Percentiles rank a stretch among this genome's conserved stretches.
These are phyloP conservation scores for Panopea generosa DNA, from an alignment of 2,888 invertebrate species.

Conservation along the genomic window DNA sequence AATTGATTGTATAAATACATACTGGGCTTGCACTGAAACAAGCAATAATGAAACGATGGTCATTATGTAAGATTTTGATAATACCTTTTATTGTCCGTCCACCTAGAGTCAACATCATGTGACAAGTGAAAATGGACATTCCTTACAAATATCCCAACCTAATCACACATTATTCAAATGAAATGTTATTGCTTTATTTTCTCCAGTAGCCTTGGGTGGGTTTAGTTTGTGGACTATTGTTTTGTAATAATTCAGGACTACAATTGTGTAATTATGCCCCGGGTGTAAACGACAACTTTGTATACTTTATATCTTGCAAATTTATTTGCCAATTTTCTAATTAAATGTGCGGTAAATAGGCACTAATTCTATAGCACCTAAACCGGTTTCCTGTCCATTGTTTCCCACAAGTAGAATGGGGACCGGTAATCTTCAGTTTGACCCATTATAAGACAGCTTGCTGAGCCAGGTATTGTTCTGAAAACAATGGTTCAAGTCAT, in stretches of 20 bases:
- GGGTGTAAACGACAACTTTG: constrained; percentile 23
- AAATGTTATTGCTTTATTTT: constrained; percentile 22
- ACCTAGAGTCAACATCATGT: constrained; percentile 25
- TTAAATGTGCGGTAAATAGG: constrained; percentile 57
- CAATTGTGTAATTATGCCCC: constrained; percentile 48
- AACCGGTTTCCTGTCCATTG: constrained; percentile 56
- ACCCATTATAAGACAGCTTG: constrained; percentile 27
- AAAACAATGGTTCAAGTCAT: constrained; percentile 44
- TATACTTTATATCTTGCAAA: constrained; percentile 57
- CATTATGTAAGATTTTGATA: background rate
- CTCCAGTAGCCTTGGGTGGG: constrained; percentile 36
- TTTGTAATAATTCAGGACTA: constrained; percentile 41
- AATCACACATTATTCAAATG: constrained; percentile 43
- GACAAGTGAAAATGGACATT: constrained; percentile 26
- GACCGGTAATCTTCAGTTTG: constrained; percentile 32
- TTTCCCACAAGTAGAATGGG: constrained; percentile 44
- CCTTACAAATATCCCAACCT: constrained; percentile 29
- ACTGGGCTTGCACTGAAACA: too few species aligned
- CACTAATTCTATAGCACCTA: constrained; percentile 40
- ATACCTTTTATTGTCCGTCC: background rate
- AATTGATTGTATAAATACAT: too few species aligned
- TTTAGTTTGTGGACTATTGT: constrained; percentile 37
- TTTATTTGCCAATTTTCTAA: constrained; percentile 64
- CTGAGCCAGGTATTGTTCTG: constrained; percentile 40
- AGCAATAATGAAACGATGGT: too few species aligned